phyloP scores from a whole-genome alignment of 2,888 invertebrate genomes.

The Drosophila quinaria region DNA sequence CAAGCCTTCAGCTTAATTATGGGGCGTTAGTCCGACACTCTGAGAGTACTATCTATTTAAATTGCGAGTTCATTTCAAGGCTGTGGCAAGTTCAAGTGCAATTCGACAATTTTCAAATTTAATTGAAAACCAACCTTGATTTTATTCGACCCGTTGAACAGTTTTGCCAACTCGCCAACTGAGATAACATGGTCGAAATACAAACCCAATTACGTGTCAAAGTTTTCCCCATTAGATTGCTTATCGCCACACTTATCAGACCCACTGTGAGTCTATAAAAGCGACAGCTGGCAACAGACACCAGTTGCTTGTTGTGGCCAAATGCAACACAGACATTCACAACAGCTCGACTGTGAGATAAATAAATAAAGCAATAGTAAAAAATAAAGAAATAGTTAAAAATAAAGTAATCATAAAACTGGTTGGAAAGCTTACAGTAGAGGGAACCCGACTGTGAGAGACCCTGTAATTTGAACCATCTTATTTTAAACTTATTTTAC shows the following conservation, averaged over 20 bases:
- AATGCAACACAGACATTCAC: slow-evolving; percentile 4
- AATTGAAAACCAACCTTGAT: slow-evolving; percentile 33
- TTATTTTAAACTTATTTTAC: neutral
- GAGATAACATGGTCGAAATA: slow-evolving; percentile 51
- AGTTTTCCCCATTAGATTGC: slow-evolving; percentile 47
- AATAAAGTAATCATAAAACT: neutral
- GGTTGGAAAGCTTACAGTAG: neutral
- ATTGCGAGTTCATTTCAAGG: slow-evolving; percentile 34
- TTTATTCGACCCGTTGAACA: neutral
- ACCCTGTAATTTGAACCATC: neutral
- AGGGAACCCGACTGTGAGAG: neutral
- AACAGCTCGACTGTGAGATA: neutral
- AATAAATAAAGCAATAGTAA: neutral
- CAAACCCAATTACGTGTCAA: slow-evolving; percentile 53
- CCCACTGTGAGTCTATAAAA: slow-evolving; percentile 17
- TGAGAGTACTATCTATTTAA: slow-evolving; percentile 31
- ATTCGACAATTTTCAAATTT: slow-evolving; percentile 17
- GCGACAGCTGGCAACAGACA: slow-evolving; percentile 33
- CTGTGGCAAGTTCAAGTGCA: slow-evolving; percentile 52
- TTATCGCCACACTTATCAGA: slow-evolving; percentile 52
- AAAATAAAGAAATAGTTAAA: neutral
- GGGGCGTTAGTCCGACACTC: slow-evolving; percentile 9
- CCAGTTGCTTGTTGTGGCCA: slow-evolving; percentile 11
- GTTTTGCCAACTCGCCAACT: slow-evolving; percentile 14
- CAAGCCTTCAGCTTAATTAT: slow-evolving; percentile 51